Conservation (phyloP, 2,888 invertebrate species). For the Drosophila differens region DNA sequence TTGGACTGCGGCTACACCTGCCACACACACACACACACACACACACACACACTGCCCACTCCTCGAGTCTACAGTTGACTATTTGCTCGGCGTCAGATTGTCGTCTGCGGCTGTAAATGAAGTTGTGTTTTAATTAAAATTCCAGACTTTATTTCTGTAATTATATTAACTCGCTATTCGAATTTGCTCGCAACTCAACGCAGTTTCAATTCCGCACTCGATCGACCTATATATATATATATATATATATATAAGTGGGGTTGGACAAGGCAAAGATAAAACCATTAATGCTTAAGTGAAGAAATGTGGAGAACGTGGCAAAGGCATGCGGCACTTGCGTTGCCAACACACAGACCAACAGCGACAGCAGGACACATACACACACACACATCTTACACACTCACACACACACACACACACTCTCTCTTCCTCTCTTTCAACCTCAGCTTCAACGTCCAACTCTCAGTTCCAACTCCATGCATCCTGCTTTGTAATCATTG, state of each 20-base stretch:
- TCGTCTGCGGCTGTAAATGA: conserved; percentile 80
- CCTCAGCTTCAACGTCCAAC: conserved; percentile 8
- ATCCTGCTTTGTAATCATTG: conserved; percentile 73
- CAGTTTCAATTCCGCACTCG: conserved; percentile 17
- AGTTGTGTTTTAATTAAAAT: conserved; percentile 83
- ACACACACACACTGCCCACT: neutral
- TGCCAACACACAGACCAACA: conserved; percentile 8
- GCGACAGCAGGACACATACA: neutral
- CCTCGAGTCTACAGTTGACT: conserved; percentile 9
- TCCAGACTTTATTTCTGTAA: conserved; percentile 83
- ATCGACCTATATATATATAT: conserved; percentile 20
- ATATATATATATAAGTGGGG: neutral
- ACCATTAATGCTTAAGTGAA: conserved; percentile 77
- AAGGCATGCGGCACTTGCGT: conserved; percentile 71
- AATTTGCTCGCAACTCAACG: conserved; percentile 50
- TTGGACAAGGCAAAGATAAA: conserved; percentile 69
- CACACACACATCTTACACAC: neutral
- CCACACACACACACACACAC: conserved; percentile 3
- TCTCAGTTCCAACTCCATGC: conserved; percentile 3
- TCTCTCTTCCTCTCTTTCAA: conserved; percentile 12
- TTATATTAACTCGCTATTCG: conserved; percentile 82
- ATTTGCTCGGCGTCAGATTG: conserved; percentile 52
- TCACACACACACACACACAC: conserved; percentile 4
- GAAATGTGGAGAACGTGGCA: conserved; percentile 79
- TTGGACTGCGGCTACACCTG: conserved; percentile 57